phyloP scores from a whole-genome alignment of 2,888 invertebrate species.

The Euspilapteryx auroguttella region DNA sequence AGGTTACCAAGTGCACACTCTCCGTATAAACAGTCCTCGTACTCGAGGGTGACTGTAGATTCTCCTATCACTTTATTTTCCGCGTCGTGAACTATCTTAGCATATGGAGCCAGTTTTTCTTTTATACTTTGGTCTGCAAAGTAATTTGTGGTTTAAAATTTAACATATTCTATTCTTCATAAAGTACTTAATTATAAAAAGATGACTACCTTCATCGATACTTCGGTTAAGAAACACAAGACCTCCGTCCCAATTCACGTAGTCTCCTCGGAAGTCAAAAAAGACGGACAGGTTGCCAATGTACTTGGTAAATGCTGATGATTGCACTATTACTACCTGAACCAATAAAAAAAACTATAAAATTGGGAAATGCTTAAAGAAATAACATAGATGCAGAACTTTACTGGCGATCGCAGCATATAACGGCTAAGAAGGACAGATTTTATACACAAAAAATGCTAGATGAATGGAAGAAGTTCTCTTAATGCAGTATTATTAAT shows the following conservation, averaged over 20 bases:
- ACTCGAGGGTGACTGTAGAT: slow-evolving; percentile 50
- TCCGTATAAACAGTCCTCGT: slow-evolving; percentile 52
- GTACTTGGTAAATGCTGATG: slow-evolving; percentile 74
- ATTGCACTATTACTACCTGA: slow-evolving; percentile 71
- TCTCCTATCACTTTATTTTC: slow-evolving; percentile 61
- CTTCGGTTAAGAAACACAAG: slow-evolving; percentile 68
- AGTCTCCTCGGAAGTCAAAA: slow-evolving; percentile 71
- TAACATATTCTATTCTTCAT: no score
- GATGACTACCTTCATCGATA: slow-evolving; percentile 68
- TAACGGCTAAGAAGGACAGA: no score
- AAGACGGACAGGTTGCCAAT: slow-evolving; percentile 75
- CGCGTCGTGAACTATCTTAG: slow-evolving; percentile 53
- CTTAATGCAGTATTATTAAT: no score
- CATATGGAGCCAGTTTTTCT: slow-evolving; percentile 64
- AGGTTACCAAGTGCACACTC: slow-evolving; percentile 76
- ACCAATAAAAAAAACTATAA: no score
- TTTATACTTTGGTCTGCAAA: slow-evolving; percentile 62
- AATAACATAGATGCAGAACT: no score
- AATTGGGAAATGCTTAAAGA: no score
- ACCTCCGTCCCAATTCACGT: slow-evolving; percentile 68
- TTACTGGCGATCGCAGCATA: no score
- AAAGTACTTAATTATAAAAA: no score
- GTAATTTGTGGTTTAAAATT: no score
- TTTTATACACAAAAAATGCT: no score
- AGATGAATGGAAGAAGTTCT: no score